Percentiles rank a stretch among this genome's conserved stretches.
Evolutionary conservation across 1,140 invertebrate species (phyloP).

Genomic region (Drosophila sechellia): DNA sequence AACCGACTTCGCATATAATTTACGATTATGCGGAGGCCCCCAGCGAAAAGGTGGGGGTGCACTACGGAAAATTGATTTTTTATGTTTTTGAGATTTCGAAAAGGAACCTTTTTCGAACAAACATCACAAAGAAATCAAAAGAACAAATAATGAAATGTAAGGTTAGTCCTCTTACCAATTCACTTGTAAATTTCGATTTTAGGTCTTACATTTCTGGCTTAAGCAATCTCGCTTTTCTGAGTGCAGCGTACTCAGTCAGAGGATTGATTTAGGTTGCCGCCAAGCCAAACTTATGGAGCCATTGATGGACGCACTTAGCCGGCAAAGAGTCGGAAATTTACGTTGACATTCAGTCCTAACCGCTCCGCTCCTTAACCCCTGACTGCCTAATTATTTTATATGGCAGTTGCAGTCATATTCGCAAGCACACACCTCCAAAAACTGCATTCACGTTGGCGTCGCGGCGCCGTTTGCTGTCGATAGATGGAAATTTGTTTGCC

Average conservation of each 20-base stretch:
- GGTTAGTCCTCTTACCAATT: too few species aligned
- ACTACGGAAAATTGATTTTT: slow-evolving; percentile 2
- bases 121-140: too few species aligned
- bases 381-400: slow-evolving; percentile 77
- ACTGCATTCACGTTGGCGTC: slow-evolving; percentile 57
- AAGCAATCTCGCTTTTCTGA: neutral
- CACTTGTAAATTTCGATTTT: too few species aligned
- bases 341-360: slow-evolving; percentile 58
- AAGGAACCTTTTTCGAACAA: neutral
- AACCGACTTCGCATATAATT: slow-evolving; percentile 70
- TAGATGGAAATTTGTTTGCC: slow-evolving; percentile 80
- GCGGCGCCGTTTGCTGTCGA: slow-evolving; percentile 70
- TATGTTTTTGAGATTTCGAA: neutral
- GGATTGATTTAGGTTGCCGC: slow-evolving; percentile 75
- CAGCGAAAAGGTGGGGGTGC: slow-evolving; percentile 13
- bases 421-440: slow-evolving; percentile 14
- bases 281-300: slow-evolving; percentile 64
- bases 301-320: slow-evolving; percentile 70
- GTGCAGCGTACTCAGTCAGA: slow-evolving; percentile 10
- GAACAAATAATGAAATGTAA: too few species aligned
- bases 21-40: slow-evolving; percentile 61
- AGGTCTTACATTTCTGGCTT: too few species aligned
- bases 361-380: slow-evolving; percentile 35
- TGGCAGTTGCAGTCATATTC: slow-evolving; percentile 43
- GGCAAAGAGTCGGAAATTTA: slow-evolving; percentile 56